phyloP scores from a whole-genome alignment of 2,888 invertebrate genomes.

The Lottia gigantea region DNA sequence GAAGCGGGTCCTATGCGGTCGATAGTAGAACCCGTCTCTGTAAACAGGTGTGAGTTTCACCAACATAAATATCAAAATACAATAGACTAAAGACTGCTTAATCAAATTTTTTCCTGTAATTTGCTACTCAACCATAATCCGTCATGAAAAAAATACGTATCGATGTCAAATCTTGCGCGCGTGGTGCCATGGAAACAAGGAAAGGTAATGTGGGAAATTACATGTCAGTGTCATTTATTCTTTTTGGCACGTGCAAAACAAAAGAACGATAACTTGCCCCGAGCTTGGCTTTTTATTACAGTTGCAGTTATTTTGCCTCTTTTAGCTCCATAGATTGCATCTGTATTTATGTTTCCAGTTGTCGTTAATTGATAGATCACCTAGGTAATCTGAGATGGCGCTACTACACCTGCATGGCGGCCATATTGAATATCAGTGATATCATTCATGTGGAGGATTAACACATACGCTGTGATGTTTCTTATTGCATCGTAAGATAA shows the following conservation, averaged over 20 bases:
- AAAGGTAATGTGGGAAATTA: slow-evolving; percentile 6
- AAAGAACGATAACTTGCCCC: background rate
- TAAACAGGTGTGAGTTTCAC: no score
- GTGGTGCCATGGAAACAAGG: slow-evolving; percentile 1
- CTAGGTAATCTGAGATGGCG: background rate
- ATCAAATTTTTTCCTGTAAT: no score
- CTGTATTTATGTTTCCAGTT: slow-evolving; percentile 5
- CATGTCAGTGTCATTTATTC: slow-evolving; percentile 8
- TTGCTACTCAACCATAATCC: no score
- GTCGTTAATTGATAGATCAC: background rate
- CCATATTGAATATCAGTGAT: slow-evolving; percentile 2
- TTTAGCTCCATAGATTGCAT: background rate
- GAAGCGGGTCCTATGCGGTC: no score
- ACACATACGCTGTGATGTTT: no score
- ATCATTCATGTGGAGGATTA: no score
- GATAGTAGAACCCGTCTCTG: no score
- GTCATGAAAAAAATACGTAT: no score
- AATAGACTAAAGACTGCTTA: no score
- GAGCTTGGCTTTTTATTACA: background rate
- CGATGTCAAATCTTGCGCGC: background rate
- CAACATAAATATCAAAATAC: no score
- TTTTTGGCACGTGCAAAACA: slow-evolving; percentile 4
- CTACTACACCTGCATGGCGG: slow-evolving; percentile 10
- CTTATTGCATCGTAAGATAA: no score
- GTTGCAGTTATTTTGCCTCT: background rate